phyloP scores from a whole-genome alignment of 2,113 vertebrate genomes.

The Antechinus flavipes region DNA sequence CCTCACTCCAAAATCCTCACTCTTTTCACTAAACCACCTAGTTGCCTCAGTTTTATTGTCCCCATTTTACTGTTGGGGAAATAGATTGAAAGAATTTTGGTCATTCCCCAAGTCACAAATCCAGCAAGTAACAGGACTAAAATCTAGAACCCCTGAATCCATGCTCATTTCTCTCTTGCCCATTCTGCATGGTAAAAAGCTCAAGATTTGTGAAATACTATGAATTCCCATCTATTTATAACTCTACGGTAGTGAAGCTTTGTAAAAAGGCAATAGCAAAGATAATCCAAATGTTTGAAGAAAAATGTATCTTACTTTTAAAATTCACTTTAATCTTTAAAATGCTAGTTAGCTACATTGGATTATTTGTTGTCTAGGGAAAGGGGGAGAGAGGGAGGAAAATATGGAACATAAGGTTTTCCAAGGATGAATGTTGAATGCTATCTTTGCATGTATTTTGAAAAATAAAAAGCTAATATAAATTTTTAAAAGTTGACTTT shows the following conservation, averaged over 20 bases:
- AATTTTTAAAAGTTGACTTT: too few relatives aligned
- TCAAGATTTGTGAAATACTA: neutral
- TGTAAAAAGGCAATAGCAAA: constrained; percentile 28
- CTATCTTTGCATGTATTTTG: too few relatives aligned
- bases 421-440: too few relatives aligned
- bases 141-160: neutral
- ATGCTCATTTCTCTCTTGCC: neutral
- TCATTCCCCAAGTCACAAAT: neutral
- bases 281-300: constrained; percentile 39
- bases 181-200: neutral
- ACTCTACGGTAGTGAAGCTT: neutral
- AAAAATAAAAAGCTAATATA: too few relatives aligned
- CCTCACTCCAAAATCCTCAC: too few relatives aligned
- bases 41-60: too few relatives aligned
- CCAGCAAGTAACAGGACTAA: neutral
- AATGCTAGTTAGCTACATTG: neutral
- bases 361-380: too few relatives aligned
- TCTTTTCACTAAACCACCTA: too few relatives aligned
- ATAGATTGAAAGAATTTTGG: neutral
- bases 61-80: neutral
- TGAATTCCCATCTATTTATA: neutral
- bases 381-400: too few relatives aligned
- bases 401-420: too few relatives aligned
- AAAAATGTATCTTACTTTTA: constrained; percentile 23
- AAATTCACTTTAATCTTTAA: constrained; percentile 44